phyloP scores from a whole-genome alignment of 2,113 vertebrate genomes.

The Nothoprocta perdicaria region DNA sequence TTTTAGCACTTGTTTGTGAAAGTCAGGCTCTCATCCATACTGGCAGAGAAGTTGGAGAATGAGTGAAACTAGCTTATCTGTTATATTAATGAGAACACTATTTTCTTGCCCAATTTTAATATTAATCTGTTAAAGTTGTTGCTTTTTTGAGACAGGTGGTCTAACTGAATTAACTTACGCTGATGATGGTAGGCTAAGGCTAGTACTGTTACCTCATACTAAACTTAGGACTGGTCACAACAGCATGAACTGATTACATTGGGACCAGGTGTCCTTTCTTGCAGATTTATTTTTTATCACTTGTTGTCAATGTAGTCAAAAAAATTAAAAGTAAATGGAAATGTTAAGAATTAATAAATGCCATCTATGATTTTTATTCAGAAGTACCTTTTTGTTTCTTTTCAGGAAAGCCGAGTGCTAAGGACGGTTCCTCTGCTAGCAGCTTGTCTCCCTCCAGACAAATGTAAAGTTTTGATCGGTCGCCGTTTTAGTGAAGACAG shows the following conservation, averaged over 20 bases:
- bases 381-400: constrained; percentile 26
- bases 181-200: not conserved
- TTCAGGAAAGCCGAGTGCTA: constrained; percentile 91
- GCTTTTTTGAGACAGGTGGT: not conserved
- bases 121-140: not conserved
- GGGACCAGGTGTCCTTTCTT: not conserved
- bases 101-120: not conserved
- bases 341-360: not conserved
- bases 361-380: not conserved
- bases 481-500: constrained; percentile 92
- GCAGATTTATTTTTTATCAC: not conserved
- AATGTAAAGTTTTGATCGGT: constrained; percentile 91
- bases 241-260: not conserved
- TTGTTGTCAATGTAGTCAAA: not conserved
- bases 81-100: not conserved
- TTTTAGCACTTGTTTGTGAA: not conserved
- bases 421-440: constrained; percentile 92
- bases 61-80: not conserved
- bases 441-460: constrained; percentile 91
- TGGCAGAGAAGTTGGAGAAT: too few relatives aligned
- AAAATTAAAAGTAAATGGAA: constrained; percentile 1
- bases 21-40: not conserved
- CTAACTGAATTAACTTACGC: not conserved
- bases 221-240: not conserved
- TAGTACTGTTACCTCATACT: not conserved